Base-by-base conservation (phyloP, 2,888 invertebrate genomes). In the Plebejus anna region DNA sequence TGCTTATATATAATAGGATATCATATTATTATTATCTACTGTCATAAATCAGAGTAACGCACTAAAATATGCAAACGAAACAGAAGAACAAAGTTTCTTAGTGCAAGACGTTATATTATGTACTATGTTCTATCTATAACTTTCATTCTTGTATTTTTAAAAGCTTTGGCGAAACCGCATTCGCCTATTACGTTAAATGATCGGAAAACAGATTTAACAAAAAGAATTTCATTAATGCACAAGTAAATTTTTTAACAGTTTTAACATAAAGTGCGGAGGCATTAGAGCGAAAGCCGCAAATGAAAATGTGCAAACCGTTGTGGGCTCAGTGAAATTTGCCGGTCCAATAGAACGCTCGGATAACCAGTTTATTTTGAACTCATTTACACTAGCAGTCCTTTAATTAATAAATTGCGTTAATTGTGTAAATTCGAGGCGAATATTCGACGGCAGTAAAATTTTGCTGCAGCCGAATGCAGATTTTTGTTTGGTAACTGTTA, bases 361-460 rank as follows among this genome's bases (percentile, higher is more conserved):
- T 75, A 70, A 75, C 79, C 78, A 77, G 76, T 76, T 76, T 78
- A 78, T 77, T 75, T 73, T 78, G 79, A 78, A 75, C 79, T 80
- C 77, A 79, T 79, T 80, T 79, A 77, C 76, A 70, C 77, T 57
- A 66, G 70, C 66, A 77, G 79, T 70, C 76, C 77, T 80, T 79
- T 80, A 79, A 79, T 78, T 79, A 78, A 78, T 80, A 80, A 78
- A 79, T 77, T 78, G 73, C 77, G 77, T 77, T 76, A 76, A 71
- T 76, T 57, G 72, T 71, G 71, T 76, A 76, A 76, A 76, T 76
- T 71, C n/a, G 70, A 70, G 71, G 72, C 51, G 42, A 72, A 72
- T 72, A 72, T 72, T 72, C 73, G 73, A 55, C 55, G 55, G 47
- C 55, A 51, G 28, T 73, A 55, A 73, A 22, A 73, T 73, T 73